Conservation (phyloP, 1,140 invertebrate genomes). For the Oreohelix idahoensis region DNA sequence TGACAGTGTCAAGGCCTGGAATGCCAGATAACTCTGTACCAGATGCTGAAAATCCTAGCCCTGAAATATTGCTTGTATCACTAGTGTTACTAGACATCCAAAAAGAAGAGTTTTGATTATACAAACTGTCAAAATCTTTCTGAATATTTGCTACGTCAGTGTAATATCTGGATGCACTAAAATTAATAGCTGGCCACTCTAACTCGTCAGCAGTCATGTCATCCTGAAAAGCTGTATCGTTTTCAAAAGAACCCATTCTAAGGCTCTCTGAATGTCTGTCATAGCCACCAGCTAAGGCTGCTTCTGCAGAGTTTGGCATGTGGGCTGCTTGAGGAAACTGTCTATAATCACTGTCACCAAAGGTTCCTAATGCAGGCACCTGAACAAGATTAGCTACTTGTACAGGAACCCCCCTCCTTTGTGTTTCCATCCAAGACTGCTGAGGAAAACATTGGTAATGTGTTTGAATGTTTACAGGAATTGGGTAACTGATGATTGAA, state of each 20-base stretch:
- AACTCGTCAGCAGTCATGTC: too few relatives aligned
- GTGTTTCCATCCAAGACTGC: not conserved
- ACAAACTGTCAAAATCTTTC: not conserved
- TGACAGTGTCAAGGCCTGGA: not conserved
- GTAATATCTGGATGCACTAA: not conserved
- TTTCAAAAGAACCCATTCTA: too few relatives aligned
- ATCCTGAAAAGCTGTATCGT: too few relatives aligned
- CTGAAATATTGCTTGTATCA: not conserved
- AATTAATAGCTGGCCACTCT: too few relatives aligned
- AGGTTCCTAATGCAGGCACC: too few relatives aligned
- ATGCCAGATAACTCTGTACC: not conserved
- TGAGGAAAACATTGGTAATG: not conserved
- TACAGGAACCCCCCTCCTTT: too few relatives aligned
- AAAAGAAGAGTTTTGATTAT: not conserved
- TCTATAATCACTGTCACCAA: not conserved
- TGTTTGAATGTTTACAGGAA: not conserved
- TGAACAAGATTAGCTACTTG: too few relatives aligned
- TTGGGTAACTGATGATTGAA: not conserved
- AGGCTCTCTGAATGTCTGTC: not conserved
- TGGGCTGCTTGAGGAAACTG: not conserved
- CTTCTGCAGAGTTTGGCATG: not conserved
- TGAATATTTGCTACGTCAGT: not conserved
- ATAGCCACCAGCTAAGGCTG: not conserved
- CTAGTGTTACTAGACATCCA: not conserved
- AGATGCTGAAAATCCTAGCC: not conserved